Base-by-base conservation (phyloP, 2,113 vertebrate genomes). In the Potamarius usumacintae region DNA sequence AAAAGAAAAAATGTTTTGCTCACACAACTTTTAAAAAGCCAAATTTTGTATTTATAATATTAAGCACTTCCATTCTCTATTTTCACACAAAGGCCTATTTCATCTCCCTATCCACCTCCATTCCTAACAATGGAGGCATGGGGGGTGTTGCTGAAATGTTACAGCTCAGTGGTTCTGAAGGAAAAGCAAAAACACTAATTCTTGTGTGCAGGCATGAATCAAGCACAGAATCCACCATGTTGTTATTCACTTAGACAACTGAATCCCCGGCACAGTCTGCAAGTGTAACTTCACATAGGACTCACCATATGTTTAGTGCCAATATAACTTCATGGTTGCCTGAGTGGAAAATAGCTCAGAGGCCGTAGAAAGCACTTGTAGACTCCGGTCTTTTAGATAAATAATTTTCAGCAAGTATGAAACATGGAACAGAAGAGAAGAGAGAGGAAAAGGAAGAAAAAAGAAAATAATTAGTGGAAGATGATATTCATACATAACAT, bases 231-330 rank as follows among this genome's bases (percentile, higher is more conserved):
- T 93, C 88, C 94, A 94, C 93, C 93, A 87, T 92, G 93, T 94
- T 93, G 94, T 95, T 95, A 96, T 95, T 94, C 95, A 95, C 94
- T 94, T 94, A 94, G 94, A 95, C 94, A 94, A 95, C 92, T 94
- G 93, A 95, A 95, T 95, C 90, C 92, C 92, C 52, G 74, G 63
- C 90, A 90, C 90, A 94, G 93, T 94, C 93, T 94, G 92, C 90
- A 85, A 94, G 94, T 92, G 92, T 93, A 94, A 95, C 94, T 94
- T 92, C 90, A 93, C 94, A 93, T 92, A 93, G 93, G 93, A 91
- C 93, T 93, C 90, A 91, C 95, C 95, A 96, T 96, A 96, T 96
- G 95, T 95, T 94, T 94, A 94, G 94, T 95, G 94, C 95, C 95
- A 96, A 95, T 95, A 96, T 91, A 94, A 95, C 94, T 96, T 95